These are phyloP conservation scores for Andrena praecox DNA, from an alignment of 2,888 invertebrate genomes.

Conservation along the genomic window DNA sequence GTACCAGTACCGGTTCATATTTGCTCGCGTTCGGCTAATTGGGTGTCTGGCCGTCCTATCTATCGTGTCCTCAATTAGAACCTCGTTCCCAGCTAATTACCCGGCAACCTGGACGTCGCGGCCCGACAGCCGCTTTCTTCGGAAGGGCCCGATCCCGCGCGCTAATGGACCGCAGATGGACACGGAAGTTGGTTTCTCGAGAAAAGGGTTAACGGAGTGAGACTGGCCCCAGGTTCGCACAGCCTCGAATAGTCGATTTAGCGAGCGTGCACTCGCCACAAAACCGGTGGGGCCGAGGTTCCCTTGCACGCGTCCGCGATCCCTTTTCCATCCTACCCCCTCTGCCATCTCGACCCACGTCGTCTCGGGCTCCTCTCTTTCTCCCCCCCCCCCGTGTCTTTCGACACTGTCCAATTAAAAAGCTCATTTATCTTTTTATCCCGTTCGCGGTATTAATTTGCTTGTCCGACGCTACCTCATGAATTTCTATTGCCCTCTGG, in stretches of 20 bases:
- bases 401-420: conserved; percentile 68
- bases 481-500: conserved; percentile 59
- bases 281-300: conserved; percentile 2
- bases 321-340: conserved; percentile 12
- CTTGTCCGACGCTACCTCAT: conserved; percentile 38
- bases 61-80: conserved; percentile 66
- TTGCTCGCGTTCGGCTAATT: conserved; percentile 61
- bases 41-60: conserved; percentile 51
- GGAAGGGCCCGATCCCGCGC: conserved; percentile 40
- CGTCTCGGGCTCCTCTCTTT: background rate
- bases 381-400: conserved; percentile 29
- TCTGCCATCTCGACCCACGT: background rate
- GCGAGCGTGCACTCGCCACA: background rate
- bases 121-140: conserved; percentile 32
- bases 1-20: conserved; percentile 32
- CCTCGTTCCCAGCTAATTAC: conserved; percentile 68
- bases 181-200: conserved; percentile 45
- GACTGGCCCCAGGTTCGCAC: background rate
- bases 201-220: conserved; percentile 22
- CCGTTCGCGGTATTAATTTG: conserved; percentile 56
- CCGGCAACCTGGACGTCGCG: conserved; percentile 10
- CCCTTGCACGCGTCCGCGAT: conserved; percentile 33
- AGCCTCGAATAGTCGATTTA: background rate
- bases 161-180: conserved; percentile 48
- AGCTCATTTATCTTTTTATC: conserved; percentile 62